Conservation (phyloP, 2,888 invertebrate genomes). For the Drosophila setosimentum region DNA sequence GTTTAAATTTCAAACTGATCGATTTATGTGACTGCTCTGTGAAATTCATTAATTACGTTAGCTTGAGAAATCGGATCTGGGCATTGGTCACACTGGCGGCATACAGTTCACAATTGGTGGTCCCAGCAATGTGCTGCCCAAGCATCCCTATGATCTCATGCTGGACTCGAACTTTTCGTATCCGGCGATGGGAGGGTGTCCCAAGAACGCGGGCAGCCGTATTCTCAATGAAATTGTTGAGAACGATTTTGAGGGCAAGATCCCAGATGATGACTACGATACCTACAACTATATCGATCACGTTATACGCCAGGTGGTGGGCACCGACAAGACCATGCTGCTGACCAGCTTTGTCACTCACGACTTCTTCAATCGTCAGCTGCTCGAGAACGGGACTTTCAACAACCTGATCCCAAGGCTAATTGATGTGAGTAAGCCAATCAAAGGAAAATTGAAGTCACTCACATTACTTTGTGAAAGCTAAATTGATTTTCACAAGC, state of each 20-base stretch:
- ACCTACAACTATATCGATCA: conserved; percentile 82
- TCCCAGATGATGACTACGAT: conserved; percentile 81
- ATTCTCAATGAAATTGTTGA: conserved; percentile 82
- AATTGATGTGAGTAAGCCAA: conserved; percentile 85
- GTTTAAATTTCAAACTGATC: not conserved
- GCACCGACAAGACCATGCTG: conserved; percentile 85
- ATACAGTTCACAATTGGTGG: conserved; percentile 84
- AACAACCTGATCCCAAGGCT: conserved; percentile 85
- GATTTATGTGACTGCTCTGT: not conserved
- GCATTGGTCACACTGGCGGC: conserved; percentile 82
- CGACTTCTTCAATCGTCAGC: conserved; percentile 84
- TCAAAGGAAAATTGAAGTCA: not conserved
- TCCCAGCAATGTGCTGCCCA: conserved; percentile 82
- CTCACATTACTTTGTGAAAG: not conserved
- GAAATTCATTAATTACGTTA: conserved; percentile 28
- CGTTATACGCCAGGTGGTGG: conserved; percentile 81
- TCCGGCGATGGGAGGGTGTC: conserved; percentile 83
- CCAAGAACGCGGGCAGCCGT: conserved; percentile 81
- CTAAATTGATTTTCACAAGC: not conserved
- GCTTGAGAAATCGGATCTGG: conserved; percentile 79
- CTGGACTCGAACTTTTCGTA: conserved; percentile 77
- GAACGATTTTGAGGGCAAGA: conserved; percentile 81
- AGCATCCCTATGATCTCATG: conserved; percentile 82
- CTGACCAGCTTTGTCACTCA: conserved; percentile 85
- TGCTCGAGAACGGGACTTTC: conserved; percentile 85